Percentiles rank a stretch among this genome's conserved stretches.
phyloP scores from a whole-genome alignment of 2,888 invertebrate genomes.

The Xanthorhoe designata region DNA sequence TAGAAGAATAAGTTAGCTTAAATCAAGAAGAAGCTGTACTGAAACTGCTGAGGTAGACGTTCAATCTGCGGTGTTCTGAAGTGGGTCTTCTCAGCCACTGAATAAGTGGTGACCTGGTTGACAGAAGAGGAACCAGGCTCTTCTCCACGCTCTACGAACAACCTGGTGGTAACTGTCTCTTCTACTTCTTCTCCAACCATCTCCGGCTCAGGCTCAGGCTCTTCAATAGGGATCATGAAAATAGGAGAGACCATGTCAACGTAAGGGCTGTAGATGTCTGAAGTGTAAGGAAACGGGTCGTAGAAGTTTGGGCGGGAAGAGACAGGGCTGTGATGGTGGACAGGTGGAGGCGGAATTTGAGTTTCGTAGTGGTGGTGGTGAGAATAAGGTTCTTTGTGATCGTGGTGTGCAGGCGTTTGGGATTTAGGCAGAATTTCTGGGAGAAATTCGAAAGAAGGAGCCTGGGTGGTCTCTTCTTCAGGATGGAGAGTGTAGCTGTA shows the following conservation, averaged over 20 bases:
- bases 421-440: constrained; percentile 39
- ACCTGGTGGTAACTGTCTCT: constrained; percentile 72
- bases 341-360: constrained; percentile 60
- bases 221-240: constrained; percentile 55
- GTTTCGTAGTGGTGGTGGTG: constrained; percentile 61
- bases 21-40: constrained; percentile 73
- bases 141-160: constrained; percentile 69
- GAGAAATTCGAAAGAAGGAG: constrained; percentile 41
- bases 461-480: constrained; percentile 44
- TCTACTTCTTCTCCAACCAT: constrained; percentile 74
- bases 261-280: constrained; percentile 59
- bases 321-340: constrained; percentile 56
- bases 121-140: constrained; percentile 72
- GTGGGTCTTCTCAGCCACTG: constrained; percentile 73
- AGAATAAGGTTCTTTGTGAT: constrained; percentile 44
- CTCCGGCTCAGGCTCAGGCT: constrained; percentile 67
- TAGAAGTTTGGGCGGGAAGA: constrained; percentile 67
- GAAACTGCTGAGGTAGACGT: constrained; percentile 74
- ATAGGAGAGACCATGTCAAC: constrained; percentile 62
- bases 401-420: constrained; percentile 44
- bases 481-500: constrained; percentile 51
- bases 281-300: constrained; percentile 63
- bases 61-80: constrained; percentile 72
- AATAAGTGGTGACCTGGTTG: constrained; percentile 76
- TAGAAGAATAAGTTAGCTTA: constrained; percentile 47